Conservation (phyloP, 2,797 vertebrate species). For the Megalops cyprinoides region DNA sequence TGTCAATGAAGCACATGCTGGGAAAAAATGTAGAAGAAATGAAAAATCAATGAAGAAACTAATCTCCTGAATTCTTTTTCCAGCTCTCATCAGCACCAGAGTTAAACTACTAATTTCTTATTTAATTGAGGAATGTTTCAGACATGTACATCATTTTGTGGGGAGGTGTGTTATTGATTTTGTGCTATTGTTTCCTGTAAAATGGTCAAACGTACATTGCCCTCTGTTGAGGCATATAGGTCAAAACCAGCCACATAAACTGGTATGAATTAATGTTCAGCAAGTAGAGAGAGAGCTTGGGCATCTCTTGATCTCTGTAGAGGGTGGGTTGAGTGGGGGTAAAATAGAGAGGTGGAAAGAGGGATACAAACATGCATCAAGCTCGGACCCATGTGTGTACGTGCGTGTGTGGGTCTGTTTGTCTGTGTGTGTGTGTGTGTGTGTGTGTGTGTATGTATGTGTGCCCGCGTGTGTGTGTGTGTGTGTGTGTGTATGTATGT, state of each 20-base stretch:
- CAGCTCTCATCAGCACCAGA: background rate
- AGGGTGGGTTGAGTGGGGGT: no score
- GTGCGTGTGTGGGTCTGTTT: slow-evolving; percentile 13
- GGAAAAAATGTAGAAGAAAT: background rate
- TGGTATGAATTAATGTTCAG: no score
- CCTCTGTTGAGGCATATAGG: background rate
- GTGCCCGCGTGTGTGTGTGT: background rate
- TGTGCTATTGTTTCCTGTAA: no score
- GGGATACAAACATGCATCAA: no score
- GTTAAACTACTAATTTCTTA: no score
- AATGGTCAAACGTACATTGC: background rate
- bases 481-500: slow-evolving; percentile 11
- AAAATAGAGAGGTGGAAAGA: no score
- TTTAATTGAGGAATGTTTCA: background rate
- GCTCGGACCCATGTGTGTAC: slow-evolving; percentile 19
- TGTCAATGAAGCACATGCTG: background rate
- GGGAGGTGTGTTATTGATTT: background rate
- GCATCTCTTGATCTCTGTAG: no score
- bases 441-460: slow-evolving; percentile 11
- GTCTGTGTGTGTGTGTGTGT: background rate
- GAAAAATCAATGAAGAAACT: background rate
- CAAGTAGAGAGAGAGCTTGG: no score
- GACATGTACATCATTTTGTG: background rate
- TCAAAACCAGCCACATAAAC: no score
- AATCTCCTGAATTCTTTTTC: background rate